Conservation (phyloP, 2,797 vertebrate species). For the Orestias chungarensis region DNA sequence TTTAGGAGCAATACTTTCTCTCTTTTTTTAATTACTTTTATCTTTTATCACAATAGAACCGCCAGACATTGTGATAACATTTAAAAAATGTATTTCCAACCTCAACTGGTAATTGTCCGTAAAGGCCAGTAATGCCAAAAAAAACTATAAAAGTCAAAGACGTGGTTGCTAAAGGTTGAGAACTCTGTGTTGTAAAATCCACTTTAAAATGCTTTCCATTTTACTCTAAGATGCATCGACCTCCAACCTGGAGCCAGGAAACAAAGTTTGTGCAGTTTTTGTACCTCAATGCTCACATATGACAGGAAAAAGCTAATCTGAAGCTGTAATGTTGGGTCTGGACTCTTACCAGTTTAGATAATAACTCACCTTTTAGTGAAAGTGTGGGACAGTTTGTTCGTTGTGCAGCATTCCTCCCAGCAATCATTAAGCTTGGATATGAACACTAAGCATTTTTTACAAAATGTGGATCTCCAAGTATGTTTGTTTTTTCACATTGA, state of each 20-base stretch:
- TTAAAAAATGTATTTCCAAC: no score
- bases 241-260: background rate
- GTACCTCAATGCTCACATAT: background rate
- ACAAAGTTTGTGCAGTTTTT: background rate
- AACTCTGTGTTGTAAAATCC: background rate
- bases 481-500: slow-evolving; percentile 27
- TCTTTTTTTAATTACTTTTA: no score
- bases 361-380: background rate
- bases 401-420: slow-evolving; percentile 1
- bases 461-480: slow-evolving; percentile 1
- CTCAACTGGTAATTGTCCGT: no score
- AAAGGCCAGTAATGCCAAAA: no score
- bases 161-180: background rate
- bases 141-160: background rate
- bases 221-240: background rate
- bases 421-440: background rate
- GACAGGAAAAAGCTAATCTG: background rate
- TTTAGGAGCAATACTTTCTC: no score
- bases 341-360: background rate
- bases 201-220: background rate
- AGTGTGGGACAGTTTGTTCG: background rate
- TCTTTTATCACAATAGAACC: no score
- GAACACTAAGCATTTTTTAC: background rate
- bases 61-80: no score
- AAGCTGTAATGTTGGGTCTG: background rate